Base-by-base conservation (phyloP, 2,888 invertebrate species). In the Latrodectus hesperus region DNA sequence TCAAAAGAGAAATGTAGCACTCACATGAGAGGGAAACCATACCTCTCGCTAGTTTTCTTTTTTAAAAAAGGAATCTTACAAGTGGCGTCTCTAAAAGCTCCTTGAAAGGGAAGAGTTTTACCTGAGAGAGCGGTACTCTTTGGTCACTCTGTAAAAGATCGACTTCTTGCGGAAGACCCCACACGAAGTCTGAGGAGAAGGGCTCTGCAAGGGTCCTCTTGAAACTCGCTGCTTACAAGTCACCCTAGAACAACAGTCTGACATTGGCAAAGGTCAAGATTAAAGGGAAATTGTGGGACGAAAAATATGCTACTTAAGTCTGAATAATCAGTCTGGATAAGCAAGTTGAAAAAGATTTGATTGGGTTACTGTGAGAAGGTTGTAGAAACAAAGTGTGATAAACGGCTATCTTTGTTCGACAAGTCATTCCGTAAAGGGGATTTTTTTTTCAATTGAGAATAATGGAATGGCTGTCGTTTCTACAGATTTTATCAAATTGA, bases 21-120 rank as follows among this genome's bases (percentile, higher is more conserved):
- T 38, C 38, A 1, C 38, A 38, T 60, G n/a, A 60, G 60, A 60
- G 60, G 6, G 60, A 60, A 60, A 11, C n/a, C 60, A 14, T 60
- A 60, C 60, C 60, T n/a, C 10, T 60, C 60, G 10, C 12, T n/a
- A 11, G 6, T 16, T 60, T 60, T 38, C 38, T 38, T 22, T 22
- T 60, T 16, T 5, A 60, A 16, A n/a, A 60, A 60, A 86, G 80
- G 80, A 71, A 76, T 70, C 52, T 64, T 26, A 80, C 70, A 80
- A 80, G 85, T 86, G 80, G 85, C 4, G 68, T 49, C 75, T 70
- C 64, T 72, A 86, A 86, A 86, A 86, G 80, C 85, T 26, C 70
- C 75, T 74, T 49, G 51, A 22, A 10, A 55, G 16, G 68, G 73
- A 73, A 65, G 70, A 79, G 74, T 22, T 76, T 65, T 67, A 52